Base-by-base conservation (phyloP, 2,113 vertebrate genomes). In the Bos indicus region DNA sequence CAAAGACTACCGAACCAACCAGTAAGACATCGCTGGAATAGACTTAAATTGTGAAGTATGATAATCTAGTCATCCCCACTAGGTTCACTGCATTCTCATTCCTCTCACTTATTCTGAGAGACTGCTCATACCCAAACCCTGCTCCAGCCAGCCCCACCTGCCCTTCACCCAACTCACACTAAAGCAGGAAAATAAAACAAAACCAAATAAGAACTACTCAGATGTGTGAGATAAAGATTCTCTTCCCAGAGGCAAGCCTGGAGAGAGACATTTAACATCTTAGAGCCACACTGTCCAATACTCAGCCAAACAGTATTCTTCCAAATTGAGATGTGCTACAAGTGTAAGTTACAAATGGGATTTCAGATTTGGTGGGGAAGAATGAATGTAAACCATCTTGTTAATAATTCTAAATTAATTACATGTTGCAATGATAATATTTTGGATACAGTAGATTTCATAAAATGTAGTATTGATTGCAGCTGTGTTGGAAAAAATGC, bases 151-250 rank as follows among this genome's bases (percentile, higher is more conserved):
- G 7, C 0, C 13, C 23, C 36, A 52, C 2, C 78, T 33, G 9
- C 25, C 56, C 7, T 64, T 14, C 10, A 14, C 2, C 2, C 7
- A 11, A 1, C 12, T 80, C 57, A 91, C 33, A 43, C 26, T 23
- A 93, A 56, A 81, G n/a, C 57, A 91, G 60, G 82, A 52, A 56
- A 74, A 71, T 7, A 48, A 92, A 97, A 97, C 97, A 98, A 98
- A 98, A 97, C 96, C 97, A 97, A 98, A 78, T 19, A 89, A 98
- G 97, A 40, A 46, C 96, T 95, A 56, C 13, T 19, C 28, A 83
- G 25, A 83, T 10, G 43, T 48, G 25, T 88, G 60, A 54, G 40
- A 30, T 9, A 40, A 74, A 77, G 17, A 87, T 23, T 60, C 19
- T 84, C 43, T 77, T 52, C 19, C 17, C 28, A 92, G 74, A 86